Evolutionary conservation across 2,797 vertebrate species (phyloP).

Genomic region (Sebastes diaconus): DNA sequence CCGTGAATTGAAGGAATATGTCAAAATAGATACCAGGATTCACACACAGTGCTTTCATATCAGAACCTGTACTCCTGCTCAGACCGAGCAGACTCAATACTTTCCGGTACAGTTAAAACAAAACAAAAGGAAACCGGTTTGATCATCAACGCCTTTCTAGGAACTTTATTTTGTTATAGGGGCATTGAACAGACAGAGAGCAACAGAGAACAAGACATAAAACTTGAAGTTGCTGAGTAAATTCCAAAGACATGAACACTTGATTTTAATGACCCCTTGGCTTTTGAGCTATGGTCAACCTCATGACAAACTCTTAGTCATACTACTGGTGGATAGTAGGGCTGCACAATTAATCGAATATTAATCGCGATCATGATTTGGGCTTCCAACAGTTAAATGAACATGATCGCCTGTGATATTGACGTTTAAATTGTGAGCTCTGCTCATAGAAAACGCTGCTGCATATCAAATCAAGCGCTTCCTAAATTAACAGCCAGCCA

Average conservation of each 20-base stretch:
- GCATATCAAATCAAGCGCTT: no score
- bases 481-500: no score
- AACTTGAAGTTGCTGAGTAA: not conserved
- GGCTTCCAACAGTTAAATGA: no score
- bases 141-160: constrained; percentile 20
- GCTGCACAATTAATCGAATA: no score
- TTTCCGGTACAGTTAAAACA: constrained; percentile 34
- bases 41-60: not conserved
- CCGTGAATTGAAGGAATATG: not conserved
- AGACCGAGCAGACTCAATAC: constrained; percentile 12
- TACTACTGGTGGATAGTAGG: no score
- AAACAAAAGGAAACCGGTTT: constrained; percentile 29
- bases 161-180: not conserved
- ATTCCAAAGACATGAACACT: not conserved
- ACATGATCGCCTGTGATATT: no score
- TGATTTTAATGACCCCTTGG: not conserved
- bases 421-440: no score
- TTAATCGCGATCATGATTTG: no score
- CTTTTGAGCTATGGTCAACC: not conserved
- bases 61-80: constrained; percentile 10
- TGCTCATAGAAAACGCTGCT: no score
- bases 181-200: not conserved
- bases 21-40: constrained; percentile 2
- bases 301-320: not conserved
- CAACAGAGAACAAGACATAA: not conserved